These are phyloP conservation scores for Brachyhypopomus occidentalis DNA, from an alignment of 2,113 vertebrate genomes.

Conservation along the genomic window DNA sequence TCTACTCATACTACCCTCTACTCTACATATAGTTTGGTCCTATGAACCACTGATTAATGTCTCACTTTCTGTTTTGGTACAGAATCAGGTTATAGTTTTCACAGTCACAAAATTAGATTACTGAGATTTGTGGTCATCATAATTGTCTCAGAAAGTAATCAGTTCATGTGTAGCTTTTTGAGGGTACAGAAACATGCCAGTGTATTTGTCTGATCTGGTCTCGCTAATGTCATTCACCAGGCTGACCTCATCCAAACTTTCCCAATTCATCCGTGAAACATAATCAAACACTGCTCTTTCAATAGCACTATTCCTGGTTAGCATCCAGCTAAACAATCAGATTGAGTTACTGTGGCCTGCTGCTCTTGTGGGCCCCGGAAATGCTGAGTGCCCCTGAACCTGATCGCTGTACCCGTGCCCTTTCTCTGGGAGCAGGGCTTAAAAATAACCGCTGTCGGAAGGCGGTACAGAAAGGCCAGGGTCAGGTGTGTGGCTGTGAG, in stretches of 20 bases:
- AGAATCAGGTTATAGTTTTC: slow-evolving; percentile 6
- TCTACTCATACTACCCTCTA: no score
- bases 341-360: slow-evolving; percentile 64
- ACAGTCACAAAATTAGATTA: slow-evolving; percentile 36
- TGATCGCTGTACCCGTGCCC: slow-evolving; percentile 65
- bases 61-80: slow-evolving; percentile 15
- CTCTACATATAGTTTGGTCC: no score
- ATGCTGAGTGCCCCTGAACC: slow-evolving; percentile 73
- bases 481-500: slow-evolving; percentile 22
- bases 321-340: slow-evolving; percentile 36
- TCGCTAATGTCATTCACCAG: background rate
- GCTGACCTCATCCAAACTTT: slow-evolving; percentile 5
- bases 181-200: background rate
- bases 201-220: background rate
- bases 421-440: slow-evolving; percentile 61
- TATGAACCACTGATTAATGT: slow-evolving; percentile 32
- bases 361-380: slow-evolving; percentile 64
- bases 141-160: slow-evolving; percentile 13
- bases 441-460: slow-evolving; percentile 67
- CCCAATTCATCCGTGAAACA: background rate
- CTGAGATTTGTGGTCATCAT: slow-evolving; percentile 27
- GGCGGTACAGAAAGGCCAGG: slow-evolving; percentile 36
- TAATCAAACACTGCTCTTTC: slow-evolving; percentile 30
- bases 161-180: slow-evolving; percentile 8
- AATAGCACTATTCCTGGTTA: slow-evolving; percentile 37